Evolutionary conservation across 1,140 invertebrate genomes (phyloP), one percentile per base, ranked within the genome.

Genomic region (Temnothorax curvispinosus): DNA sequence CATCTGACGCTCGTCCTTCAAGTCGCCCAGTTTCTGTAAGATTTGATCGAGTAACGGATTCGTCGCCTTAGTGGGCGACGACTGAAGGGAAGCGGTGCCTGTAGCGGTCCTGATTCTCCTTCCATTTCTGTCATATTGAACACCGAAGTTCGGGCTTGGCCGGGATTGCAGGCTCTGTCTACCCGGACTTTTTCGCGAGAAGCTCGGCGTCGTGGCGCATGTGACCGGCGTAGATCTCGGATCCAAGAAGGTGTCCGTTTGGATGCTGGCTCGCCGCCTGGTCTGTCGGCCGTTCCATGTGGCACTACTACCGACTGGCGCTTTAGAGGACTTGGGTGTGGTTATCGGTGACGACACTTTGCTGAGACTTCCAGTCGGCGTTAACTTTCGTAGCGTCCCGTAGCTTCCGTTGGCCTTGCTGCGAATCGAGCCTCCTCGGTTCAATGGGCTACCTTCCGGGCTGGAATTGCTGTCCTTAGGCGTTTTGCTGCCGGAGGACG

Each of bases 21-120:
- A 96, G 41, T 96, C 96, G 88, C 97, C 97, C 6, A 97, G 96
- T 82, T 97, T 96, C 87, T 97, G 96, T 1, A 97, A 92, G 2
- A 98, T 96, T 90, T 97, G 97, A 91, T 97, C 97, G n/a, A 97
- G 93, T 27, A 97, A 92, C 5, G 97, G 97, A 88, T 96, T 96
- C 54, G 96, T 92, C 8, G 94, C 94, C 88, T 97, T 96, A 0
- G 97, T 96, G 0, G 97, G 97, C 0, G 97, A 97, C 1, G 96
- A 96, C 85, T 96, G 96, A 0, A 96, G 94, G 0, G 96, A 96
- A 2, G 87, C 78, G 0, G 95, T 95, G 0, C 65, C 77, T 0
- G 96, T 95, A 3, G 94, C 94, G 13, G 91, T 60, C 38, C 94
- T 94, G 41, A 96, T 94, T 6, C 96, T 92, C 3, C 96, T 92